phyloP scores from a whole-genome alignment of 2,888 invertebrate species.

The Chymomyza caudatula region DNA sequence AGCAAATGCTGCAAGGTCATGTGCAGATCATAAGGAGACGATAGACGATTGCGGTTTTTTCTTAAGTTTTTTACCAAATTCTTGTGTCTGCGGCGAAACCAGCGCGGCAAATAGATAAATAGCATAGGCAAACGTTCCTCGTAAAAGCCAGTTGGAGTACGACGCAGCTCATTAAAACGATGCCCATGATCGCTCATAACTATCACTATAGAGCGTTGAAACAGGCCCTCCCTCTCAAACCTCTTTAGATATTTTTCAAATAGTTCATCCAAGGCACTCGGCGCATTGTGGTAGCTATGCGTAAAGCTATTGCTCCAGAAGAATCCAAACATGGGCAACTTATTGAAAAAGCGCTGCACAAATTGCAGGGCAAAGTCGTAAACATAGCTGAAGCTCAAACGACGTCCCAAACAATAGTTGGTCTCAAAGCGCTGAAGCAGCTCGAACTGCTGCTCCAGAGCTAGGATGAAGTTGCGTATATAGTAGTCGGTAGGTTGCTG shows the following conservation, averaged over 20 bases:
- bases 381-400: slow-evolving; percentile 82
- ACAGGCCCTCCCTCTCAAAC: slow-evolving; percentile 80
- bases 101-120: slow-evolving; percentile 83
- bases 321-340: slow-evolving; percentile 83
- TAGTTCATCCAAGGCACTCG: slow-evolving; percentile 82
- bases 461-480: slow-evolving; percentile 84
- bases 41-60: slow-evolving; percentile 82
- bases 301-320: slow-evolving; percentile 88
- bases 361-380: slow-evolving; percentile 84
- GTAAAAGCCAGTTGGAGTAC: slow-evolving; percentile 83
- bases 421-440: slow-evolving; percentile 77
- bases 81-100: slow-evolving; percentile 80
- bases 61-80: slow-evolving; percentile 79
- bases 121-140: slow-evolving; percentile 87
- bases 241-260: slow-evolving; percentile 81
- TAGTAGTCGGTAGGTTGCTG: slow-evolving; percentile 88
- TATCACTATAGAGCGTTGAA: slow-evolving; percentile 81
- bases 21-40: slow-evolving; percentile 86
- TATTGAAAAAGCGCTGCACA: slow-evolving; percentile 80
- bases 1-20: slow-evolving; percentile 83
- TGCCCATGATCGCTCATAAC: slow-evolving; percentile 88
- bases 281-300: slow-evolving; percentile 82
- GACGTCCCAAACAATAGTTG: slow-evolving; percentile 81
- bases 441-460: slow-evolving; percentile 80
- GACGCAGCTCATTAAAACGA: slow-evolving; percentile 83